phyloP scores from a whole-genome alignment of 2,797 vertebrate genomes.

The Lateolabrax maculatus region DNA sequence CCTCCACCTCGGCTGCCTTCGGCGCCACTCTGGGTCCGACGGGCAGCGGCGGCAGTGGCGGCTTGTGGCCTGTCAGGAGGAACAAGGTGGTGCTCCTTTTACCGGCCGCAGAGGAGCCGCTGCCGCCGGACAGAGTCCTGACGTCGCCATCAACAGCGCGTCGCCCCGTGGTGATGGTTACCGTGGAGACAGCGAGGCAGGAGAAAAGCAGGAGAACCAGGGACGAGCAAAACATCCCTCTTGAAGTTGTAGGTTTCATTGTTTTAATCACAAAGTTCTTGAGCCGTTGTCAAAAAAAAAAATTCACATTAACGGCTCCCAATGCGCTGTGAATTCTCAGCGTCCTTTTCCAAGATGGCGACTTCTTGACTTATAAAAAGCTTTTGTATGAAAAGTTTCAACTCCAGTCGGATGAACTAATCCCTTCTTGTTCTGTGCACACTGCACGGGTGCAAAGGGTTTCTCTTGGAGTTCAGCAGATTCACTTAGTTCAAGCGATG shows the following conservation, averaged over 20 bases:
- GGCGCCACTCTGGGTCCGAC: conserved; percentile 68
- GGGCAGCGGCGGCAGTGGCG: conserved; percentile 54
- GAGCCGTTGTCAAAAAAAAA: conserved; percentile 17
- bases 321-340: background rate
- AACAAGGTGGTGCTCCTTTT: conserved; percentile 63
- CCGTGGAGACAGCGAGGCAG: conserved; percentile 75
- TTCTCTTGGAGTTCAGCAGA: conserved; percentile 18
- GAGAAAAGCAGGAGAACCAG: conserved; percentile 68
- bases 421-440: background rate
- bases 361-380: conserved; percentile 57
- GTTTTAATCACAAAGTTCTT: conserved; percentile 56
- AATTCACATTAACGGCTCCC: conserved; percentile 17
- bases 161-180: conserved; percentile 67
- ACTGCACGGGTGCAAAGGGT: conserved; percentile 7
- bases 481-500: conserved; percentile 42
- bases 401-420: conserved; percentile 10
- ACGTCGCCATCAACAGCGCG: conserved; percentile 33
- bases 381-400: conserved; percentile 42
- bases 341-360: conserved; percentile 37
- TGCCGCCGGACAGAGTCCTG: conserved; percentile 52
- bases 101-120: conserved; percentile 27
- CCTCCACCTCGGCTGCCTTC: conserved; percentile 77
- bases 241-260: conserved; percentile 59
- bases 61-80: conserved; percentile 76
- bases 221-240: conserved; percentile 63